These are phyloP conservation scores for Ormyrus labotus DNA, from an alignment of 2,888 invertebrate genomes.

Conservation along the genomic window DNA sequence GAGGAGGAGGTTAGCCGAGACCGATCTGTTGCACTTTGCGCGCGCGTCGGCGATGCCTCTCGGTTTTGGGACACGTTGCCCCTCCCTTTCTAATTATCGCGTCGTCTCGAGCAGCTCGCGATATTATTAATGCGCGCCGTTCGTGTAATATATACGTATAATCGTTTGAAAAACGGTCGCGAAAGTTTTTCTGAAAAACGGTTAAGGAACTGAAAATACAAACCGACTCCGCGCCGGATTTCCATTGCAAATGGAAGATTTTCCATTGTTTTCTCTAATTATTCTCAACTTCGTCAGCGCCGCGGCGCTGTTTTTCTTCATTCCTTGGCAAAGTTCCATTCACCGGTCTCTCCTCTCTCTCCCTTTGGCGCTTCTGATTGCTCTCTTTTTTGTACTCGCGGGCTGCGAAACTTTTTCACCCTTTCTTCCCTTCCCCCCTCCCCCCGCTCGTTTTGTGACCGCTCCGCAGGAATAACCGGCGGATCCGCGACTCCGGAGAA, in stretches of 20 bases:
- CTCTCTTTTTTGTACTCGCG: neutral
- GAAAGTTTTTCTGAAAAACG: too few species aligned
- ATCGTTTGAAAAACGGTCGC: too few species aligned
- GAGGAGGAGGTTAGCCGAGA: too few species aligned
- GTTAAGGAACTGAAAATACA: too few species aligned
- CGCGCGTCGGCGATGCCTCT: too few species aligned
- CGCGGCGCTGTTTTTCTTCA: constrained; percentile 28
- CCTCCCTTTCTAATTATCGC: too few species aligned
- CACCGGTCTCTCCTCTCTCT: neutral
- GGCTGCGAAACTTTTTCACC: constrained; percentile 1
- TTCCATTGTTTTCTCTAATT: constrained; percentile 40
- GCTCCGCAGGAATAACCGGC: constrained; percentile 32
- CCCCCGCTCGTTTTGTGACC: neutral
- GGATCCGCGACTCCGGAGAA: constrained; percentile 4
- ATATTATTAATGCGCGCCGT: too few species aligned
- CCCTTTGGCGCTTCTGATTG: constrained; percentile 22
- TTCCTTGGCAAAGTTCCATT: constrained; percentile 37
- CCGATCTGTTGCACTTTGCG: too few species aligned
- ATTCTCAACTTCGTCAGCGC: constrained; percentile 30
- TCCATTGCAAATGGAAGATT: constrained; percentile 37
- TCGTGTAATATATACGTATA: too few species aligned
- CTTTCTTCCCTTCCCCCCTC: neutral
- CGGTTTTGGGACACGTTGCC: too few species aligned
- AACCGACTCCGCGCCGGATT: neutral
- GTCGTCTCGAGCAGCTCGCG: too few species aligned